Conservation (phyloP, 1,140 invertebrate genomes). For the Contarinia nasturtii region DNA sequence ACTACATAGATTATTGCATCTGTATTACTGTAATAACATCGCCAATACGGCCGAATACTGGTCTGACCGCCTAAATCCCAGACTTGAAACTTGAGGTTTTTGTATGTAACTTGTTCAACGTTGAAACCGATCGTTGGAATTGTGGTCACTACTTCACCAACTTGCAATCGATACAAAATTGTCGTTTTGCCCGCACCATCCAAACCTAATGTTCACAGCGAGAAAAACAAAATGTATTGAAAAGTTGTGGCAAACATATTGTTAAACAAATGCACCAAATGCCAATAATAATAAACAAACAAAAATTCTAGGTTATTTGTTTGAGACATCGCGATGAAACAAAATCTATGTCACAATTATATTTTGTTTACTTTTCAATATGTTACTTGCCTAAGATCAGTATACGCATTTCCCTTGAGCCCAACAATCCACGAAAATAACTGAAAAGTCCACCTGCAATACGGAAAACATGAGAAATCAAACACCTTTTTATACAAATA, state of each 20-base stretch:
- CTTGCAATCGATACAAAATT: slow-evolving; percentile 94
- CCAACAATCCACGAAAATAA: slow-evolving; percentile 84
- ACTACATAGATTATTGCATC: slow-evolving; percentile 99
- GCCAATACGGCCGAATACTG: slow-evolving; percentile 93
- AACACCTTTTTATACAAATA: too few species aligned
- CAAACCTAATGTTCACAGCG: slow-evolving; percentile 36
- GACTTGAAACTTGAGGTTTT: slow-evolving; percentile 91
- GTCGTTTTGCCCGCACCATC: slow-evolving; percentile 98
- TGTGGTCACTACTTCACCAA: slow-evolving; percentile 98
- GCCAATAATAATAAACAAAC: too few species aligned
- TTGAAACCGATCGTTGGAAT: slow-evolving; percentile 92
- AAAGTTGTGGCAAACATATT: too few species aligned
- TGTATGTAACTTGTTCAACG: slow-evolving; percentile 91
- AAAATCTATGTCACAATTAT: too few species aligned
- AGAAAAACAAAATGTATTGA: too few species aligned
- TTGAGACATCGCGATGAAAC: too few species aligned
- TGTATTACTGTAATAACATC: slow-evolving; percentile 99
- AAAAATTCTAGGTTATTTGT: too few species aligned
- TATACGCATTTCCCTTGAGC: slow-evolving; percentile 91
- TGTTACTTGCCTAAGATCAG: slow-evolving; percentile 48
- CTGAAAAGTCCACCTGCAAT: slow-evolving; percentile 79
- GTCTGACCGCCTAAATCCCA: slow-evolving; percentile 99
- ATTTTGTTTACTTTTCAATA: too few species aligned
- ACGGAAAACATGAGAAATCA: background rate
- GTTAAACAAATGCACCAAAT: too few species aligned